Conservation (phyloP, 2,888 invertebrate species). For the Scaptomyza flava region DNA sequence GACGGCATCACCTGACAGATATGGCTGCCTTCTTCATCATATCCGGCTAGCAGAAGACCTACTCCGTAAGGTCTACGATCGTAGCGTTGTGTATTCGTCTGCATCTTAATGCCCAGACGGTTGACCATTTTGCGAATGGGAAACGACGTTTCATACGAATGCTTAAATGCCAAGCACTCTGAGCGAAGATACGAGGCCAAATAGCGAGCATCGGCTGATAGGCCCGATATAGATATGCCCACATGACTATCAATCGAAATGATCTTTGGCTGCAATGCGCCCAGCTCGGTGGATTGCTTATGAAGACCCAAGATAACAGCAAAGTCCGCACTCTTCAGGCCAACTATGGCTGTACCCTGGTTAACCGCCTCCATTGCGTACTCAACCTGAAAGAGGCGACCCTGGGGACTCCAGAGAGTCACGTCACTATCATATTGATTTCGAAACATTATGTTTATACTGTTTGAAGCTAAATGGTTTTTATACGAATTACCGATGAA, state of each 20-base stretch:
- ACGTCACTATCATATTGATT: conserved; percentile 99
- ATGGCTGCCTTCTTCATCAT: conserved; percentile 97
- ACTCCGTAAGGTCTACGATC: conserved; percentile 99
- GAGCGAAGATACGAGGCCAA: conserved; percentile 96
- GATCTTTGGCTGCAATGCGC: conserved; percentile 98
- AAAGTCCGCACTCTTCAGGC: conserved; percentile 95
- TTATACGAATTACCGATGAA: not conserved
- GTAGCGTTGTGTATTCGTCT: conserved; percentile 97
- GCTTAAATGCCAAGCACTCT: conserved; percentile 97
- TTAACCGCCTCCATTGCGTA: conserved; percentile 99
- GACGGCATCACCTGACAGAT: conserved; percentile 99
- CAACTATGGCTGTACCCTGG: conserved; percentile 88
- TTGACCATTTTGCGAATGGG: conserved; percentile 94
- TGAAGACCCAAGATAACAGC: conserved; percentile 98
- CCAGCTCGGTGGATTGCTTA: conserved; percentile 97
- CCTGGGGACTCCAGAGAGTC: conserved; percentile 99
- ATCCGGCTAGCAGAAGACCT: conserved; percentile 97
- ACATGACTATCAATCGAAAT: conserved; percentile 97
- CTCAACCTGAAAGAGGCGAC: conserved; percentile 96
- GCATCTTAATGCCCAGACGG: conserved; percentile 97
- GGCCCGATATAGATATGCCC: conserved; percentile 97
- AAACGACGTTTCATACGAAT: conserved; percentile 93
- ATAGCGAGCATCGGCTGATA: conserved; percentile 98
- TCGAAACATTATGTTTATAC: conserved; percentile 88
- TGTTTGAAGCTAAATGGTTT: not conserved